Evolutionary conservation across 2,888 invertebrate genomes (phyloP).

Genomic region (Drosophila heteroneura): DNA sequence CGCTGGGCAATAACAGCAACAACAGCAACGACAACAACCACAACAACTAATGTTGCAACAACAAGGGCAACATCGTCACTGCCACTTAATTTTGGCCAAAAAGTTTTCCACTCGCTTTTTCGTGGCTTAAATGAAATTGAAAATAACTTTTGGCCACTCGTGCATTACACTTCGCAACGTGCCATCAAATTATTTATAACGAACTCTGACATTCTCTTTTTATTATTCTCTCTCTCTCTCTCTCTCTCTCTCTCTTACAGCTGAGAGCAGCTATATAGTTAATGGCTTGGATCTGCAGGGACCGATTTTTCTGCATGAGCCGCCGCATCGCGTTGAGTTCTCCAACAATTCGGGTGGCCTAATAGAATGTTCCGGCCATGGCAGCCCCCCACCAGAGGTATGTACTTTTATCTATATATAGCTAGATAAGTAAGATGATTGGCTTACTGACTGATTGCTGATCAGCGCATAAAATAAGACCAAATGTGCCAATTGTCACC

Average conservation of each 20-base stretch:
- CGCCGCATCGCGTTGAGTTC: conserved; percentile 91
- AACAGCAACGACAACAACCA: conserved; percentile 4
- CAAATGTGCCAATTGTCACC: not conserved
- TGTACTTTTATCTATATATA: conserved; percentile 13
- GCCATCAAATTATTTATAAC: conserved; percentile 51
- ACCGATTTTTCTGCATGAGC: conserved; percentile 89
- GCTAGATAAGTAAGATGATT: not conserved
- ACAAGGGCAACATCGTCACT: conserved; percentile 20
- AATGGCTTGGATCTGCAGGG: conserved; percentile 89
- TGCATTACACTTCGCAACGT: conserved; percentile 27
- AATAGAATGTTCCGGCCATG: conserved; percentile 89
- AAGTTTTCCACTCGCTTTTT: conserved; percentile 51
- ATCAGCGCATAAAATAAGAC: not conserved
- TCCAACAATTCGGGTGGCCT: conserved; percentile 91
- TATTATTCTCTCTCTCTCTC: conserved; percentile 2
- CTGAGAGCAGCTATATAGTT: conserved; percentile 71
- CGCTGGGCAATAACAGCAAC: conserved; percentile 32
- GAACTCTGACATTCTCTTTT: not conserved
- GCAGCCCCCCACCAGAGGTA: conserved; percentile 90
- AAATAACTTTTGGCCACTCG: conserved; percentile 74
- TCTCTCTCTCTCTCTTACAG: conserved; percentile 43
- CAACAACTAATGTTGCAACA: conserved; percentile 7
- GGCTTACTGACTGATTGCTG: not conserved
- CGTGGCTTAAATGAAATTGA: conserved; percentile 71
- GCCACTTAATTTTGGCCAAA: conserved; percentile 65